Percentiles rank a stretch among this genome's conserved stretches.
Evolutionary conservation across 2,113 vertebrate genomes (phyloP).

Genomic region (Lophura nycthemera): DNA sequence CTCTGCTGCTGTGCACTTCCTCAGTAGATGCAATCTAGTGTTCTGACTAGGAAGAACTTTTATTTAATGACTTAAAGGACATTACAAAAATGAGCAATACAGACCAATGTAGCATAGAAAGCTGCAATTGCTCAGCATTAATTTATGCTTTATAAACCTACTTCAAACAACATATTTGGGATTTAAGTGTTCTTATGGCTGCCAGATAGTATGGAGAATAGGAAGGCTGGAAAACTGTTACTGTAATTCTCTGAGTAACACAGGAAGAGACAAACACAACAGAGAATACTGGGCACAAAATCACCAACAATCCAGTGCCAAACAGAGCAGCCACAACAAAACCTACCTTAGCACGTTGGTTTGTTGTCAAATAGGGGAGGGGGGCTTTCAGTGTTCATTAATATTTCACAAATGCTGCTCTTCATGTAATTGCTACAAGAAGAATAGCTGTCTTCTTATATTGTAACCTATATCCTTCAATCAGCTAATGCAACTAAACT

Average conservation of each 20-base stretch:
- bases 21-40: constrained; percentile 53
- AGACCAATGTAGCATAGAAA: constrained; percentile 7
- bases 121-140: neutral
- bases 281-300: neutral
- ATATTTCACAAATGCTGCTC: neutral
- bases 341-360: neutral
- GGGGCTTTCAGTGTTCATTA: neutral
- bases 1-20: constrained; percentile 69
- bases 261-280: neutral
- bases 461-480: neutral
- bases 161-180: neutral
- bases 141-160: neutral
- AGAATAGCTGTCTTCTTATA: neutral
- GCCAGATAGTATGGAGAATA: neutral
- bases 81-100: constrained; percentile 40
- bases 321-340: neutral
- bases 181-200: neutral
- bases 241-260: neutral
- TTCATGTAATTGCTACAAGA: neutral
- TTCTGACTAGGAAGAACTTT: constrained; percentile 65
- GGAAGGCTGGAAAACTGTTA: neutral
- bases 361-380: neutral
- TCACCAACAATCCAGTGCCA: neutral
- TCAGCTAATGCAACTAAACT: neutral
- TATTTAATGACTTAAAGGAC: constrained; percentile 74